Evolutionary conservation across 2,113 vertebrate genomes (phyloP).

Genomic region (Ornithorhynchus anatinus): DNA sequence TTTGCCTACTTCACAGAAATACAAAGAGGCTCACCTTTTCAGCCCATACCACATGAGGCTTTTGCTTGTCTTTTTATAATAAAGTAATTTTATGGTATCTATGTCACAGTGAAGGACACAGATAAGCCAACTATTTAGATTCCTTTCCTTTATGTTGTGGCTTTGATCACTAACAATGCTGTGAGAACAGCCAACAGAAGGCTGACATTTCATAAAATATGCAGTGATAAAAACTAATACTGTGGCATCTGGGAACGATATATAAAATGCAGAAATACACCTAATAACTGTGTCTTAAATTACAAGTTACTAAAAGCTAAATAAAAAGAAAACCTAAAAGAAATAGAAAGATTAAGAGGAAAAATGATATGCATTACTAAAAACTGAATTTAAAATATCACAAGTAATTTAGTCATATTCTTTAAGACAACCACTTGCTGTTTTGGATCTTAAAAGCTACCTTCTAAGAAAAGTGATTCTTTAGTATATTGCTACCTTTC

Average conservation of each 20-base stretch:
- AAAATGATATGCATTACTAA: constrained; percentile 48
- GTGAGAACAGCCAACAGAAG: constrained; percentile 84
- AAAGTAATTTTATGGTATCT: constrained; percentile 73
- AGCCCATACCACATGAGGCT: constrained; percentile 27
- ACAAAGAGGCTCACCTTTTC: constrained; percentile 55
- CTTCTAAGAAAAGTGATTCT: constrained; percentile 45
- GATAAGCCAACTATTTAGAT: constrained; percentile 83
- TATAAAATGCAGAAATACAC: constrained; percentile 87
- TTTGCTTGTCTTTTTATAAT: constrained; percentile 62
- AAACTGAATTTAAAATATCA: constrained; percentile 60
- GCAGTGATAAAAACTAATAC: constrained; percentile 89
- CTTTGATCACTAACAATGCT: constrained; percentile 88
- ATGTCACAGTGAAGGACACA: constrained; percentile 79
- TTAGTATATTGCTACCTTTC: constrained; percentile 36
- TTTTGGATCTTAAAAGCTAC: constrained; percentile 53
- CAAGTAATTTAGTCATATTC: constrained; percentile 34
- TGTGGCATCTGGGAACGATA: constrained; percentile 85
- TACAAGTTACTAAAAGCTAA: constrained; percentile 81
- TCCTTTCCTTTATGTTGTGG: constrained; percentile 80
- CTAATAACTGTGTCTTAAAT: constrained; percentile 87
- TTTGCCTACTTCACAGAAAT: constrained; percentile 39
- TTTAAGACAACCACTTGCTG: constrained; percentile 40
- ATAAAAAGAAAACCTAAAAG: constrained; percentile 72
- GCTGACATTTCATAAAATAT: constrained; percentile 91
- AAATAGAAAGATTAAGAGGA: constrained; percentile 50